Conservation (phyloP, 2,797 vertebrate genomes). For the Percopsis omiscomaycus region DNA sequence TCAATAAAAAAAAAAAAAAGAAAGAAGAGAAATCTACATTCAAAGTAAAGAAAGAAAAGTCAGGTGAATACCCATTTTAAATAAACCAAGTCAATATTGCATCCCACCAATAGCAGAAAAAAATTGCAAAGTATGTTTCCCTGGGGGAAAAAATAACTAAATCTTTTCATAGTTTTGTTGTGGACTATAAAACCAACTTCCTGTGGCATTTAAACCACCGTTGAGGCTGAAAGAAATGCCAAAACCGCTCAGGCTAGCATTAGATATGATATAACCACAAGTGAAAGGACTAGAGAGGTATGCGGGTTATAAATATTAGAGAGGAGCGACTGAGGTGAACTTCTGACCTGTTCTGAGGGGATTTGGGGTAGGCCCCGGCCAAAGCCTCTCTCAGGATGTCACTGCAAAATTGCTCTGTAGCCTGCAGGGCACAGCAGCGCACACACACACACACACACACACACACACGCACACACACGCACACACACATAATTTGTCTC, state of each 20-base stretch:
- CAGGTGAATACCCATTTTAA: no score
- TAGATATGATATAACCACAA: not conserved
- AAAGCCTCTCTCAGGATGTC: conserved; percentile 92
- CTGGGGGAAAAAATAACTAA: no score
- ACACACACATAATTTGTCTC: conserved; percentile 11
- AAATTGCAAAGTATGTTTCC: no score
- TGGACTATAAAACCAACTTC: not conserved
- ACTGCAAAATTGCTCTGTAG: conserved; percentile 91
- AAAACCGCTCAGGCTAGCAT: not conserved
- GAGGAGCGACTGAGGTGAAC: conserved; percentile 5
- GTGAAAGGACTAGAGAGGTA: conserved; percentile 27
- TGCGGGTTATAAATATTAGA: conserved; percentile 25
- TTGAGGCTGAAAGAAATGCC: not conserved
- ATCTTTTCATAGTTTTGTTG: no score
- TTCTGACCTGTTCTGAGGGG: conserved; percentile 90
- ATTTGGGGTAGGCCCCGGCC: conserved; percentile 84
- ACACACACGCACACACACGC: conserved; percentile 5
- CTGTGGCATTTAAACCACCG: not conserved
- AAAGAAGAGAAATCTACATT: no score
- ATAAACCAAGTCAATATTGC: no score
- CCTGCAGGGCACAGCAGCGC: conserved; percentile 70
- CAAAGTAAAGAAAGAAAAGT: no score
- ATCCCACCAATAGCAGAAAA: no score
- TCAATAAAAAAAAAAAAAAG: no score
- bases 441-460: conserved; percentile 7